These are phyloP conservation scores for Capromys pilorides DNA, from an alignment of 2,797 vertebrate genomes.

Conservation along the genomic window DNA sequence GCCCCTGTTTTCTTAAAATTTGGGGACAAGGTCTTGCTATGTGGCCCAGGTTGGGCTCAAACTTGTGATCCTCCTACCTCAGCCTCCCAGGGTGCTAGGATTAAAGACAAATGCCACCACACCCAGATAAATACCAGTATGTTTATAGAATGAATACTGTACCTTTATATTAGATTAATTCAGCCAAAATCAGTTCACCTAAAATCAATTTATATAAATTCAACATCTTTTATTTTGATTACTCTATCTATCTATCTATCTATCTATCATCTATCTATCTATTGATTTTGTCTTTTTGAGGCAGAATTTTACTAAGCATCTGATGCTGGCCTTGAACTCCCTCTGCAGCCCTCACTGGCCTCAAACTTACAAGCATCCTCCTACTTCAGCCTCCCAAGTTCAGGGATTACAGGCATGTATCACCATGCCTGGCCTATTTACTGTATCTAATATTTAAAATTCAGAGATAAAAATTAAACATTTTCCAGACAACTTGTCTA, in stretches of 20 bases:
- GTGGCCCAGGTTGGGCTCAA: too few relatives aligned
- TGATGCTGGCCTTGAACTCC: too few relatives aligned
- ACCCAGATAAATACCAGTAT: neutral
- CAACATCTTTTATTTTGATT: neutral
- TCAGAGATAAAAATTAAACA: neutral
- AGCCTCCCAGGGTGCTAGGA: neutral
- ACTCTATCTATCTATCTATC: neutral
- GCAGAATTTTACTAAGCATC: too few relatives aligned
- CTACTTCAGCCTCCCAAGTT: too few relatives aligned
- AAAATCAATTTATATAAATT: neutral
- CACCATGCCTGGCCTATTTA: too few relatives aligned
- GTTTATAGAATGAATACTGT: neutral
- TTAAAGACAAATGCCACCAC: neutral
- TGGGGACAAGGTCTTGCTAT: neutral
- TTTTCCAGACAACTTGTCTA: neutral
- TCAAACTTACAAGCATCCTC: too few relatives aligned
- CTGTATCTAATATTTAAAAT: neutral
- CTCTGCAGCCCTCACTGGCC: too few relatives aligned
- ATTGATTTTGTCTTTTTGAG: too few relatives aligned
- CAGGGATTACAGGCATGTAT: too few relatives aligned
- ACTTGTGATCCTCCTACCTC: neutral
- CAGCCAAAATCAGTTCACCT: neutral
- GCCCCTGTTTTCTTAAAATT: neutral
- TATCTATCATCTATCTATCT: neutral
- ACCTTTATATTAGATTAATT: neutral